Percentiles rank a stretch among this genome's conserved stretches.
Evolutionary conservation across 35 echinoderm and acorn worm species (phyloP).

Genomic region (Strongylocentrotus purpuratus): DNA sequence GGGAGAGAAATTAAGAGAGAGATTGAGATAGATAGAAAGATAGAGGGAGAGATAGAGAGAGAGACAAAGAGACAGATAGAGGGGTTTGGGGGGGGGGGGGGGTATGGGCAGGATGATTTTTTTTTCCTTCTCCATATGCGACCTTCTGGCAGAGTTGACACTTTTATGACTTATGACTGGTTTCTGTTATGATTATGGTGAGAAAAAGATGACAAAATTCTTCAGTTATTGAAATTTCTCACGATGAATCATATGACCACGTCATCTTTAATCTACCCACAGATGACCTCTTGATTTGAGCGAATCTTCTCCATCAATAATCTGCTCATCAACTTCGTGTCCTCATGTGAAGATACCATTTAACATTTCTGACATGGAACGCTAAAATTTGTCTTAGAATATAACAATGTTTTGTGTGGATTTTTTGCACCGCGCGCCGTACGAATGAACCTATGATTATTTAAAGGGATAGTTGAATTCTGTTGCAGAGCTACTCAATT

Average conservation of each 20-base stretch:
- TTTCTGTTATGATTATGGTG: slow-evolving; percentile 1
- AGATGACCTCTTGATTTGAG: too few species aligned
- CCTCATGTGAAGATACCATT: too few species aligned
- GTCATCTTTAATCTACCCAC: background rate
- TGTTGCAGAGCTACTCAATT: too few species aligned
- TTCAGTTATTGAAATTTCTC: background rate
- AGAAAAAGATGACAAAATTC: background rate
- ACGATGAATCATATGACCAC: background rate
- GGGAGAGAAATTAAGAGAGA: background rate
- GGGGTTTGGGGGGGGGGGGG: too few species aligned
- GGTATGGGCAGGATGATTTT: background rate
- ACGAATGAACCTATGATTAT: too few species aligned
- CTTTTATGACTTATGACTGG: background rate
- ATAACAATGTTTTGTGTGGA: too few species aligned
- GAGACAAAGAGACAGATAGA: background rate
- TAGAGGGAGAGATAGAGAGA: background rate
- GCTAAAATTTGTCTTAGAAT: too few species aligned
- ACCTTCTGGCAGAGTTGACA: background rate
- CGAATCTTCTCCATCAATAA: too few species aligned
- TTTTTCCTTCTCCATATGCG: background rate
- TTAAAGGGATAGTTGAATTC: too few species aligned
- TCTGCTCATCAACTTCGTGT: too few species aligned
- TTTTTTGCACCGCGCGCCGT: too few species aligned
- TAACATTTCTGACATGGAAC: too few species aligned
- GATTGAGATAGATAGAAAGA: background rate